Evolutionary conservation across 2,888 invertebrate species (phyloP), one percentile per base, ranked within the genome.

Genomic region (Nycteola revayana): DNA sequence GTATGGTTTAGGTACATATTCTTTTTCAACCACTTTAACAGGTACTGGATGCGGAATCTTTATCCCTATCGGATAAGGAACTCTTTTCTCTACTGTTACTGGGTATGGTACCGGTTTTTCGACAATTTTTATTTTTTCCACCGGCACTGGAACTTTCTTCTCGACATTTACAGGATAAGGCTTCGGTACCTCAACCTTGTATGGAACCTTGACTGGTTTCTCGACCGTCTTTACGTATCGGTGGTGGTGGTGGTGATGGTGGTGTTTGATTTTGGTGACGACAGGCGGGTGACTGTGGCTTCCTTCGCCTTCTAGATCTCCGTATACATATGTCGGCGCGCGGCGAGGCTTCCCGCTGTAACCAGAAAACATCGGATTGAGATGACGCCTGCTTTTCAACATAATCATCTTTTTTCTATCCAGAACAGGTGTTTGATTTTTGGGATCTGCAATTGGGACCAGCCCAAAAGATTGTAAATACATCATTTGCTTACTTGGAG

Each of bases 241-340:
- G 61, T 92, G 92, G 59, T 92, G 92, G 63, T 92, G 92, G 56
- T 92, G 92, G 50, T 92, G 92, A 57, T 92, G 92, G 57, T 92
- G 92, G 55, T 92, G 92, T 63, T 92, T 90, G 53, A 90, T 72
- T 70, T 81, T 88, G 36, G 86, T 85, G 49, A 76, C 52, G 42
- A 75, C 63, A 37, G 62, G 71, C 21, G 75, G 65, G 28, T 60
- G 67, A 25, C 42, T 49, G 38, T 71, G 62, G 52, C 75, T 78
- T 31, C 58, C 74, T 38, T 79, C 79, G 25, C 67, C 51, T 32
- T 75, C 71, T 33, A 72, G 70, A 36, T 84, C 78, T 21, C 59
- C 66, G 38, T 66, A 58, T 40, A 46, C 43, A 51, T 64, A 66
- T 40, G 54, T 50, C 42, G 67, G 61, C 36, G 64, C 42, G 31